Conservation (phyloP, 2,797 vertebrate genomes). For the Neostethus bicornis region DNA sequence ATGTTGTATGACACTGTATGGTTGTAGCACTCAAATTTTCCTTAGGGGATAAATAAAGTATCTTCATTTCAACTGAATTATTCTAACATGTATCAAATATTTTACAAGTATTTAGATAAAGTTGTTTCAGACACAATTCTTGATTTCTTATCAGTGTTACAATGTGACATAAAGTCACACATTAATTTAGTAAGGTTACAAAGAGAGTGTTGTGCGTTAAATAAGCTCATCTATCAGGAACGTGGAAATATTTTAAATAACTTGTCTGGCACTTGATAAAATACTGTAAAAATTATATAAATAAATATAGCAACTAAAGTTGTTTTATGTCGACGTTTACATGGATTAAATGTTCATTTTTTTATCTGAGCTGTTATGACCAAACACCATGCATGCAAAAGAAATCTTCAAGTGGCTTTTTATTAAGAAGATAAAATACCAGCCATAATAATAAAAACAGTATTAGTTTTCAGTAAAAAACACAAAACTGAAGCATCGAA, state of each 20-base stretch:
- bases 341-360: constrained; percentile 47
- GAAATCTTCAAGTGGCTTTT: background rate
- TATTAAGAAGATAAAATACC: background rate
- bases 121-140: background rate
- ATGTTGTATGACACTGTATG: too few relatives aligned
- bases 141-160: too few relatives aligned
- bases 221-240: constrained; percentile 47
- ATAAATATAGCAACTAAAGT: constrained; percentile 18
- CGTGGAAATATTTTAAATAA: constrained; percentile 27
- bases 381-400: constrained; percentile 7
- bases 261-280: constrained; percentile 25
- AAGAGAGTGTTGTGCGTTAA: constrained; percentile 42
- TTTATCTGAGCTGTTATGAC: constrained; percentile 48
- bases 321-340: constrained; percentile 24
- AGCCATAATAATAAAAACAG: background rate
- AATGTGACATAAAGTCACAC: too few relatives aligned
- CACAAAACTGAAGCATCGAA: too few relatives aligned
- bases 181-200: constrained; percentile 14
- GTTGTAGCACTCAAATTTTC: too few relatives aligned
- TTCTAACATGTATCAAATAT: too few relatives aligned
- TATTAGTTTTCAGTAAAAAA: background rate
- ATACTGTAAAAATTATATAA: constrained; percentile 7
- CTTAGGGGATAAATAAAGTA: too few relatives aligned
- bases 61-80: too few relatives aligned
- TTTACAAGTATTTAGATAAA: background rate